Conservation (phyloP, 2,113 vertebrate species). For the Rhinichthys klamathensis region DNA sequence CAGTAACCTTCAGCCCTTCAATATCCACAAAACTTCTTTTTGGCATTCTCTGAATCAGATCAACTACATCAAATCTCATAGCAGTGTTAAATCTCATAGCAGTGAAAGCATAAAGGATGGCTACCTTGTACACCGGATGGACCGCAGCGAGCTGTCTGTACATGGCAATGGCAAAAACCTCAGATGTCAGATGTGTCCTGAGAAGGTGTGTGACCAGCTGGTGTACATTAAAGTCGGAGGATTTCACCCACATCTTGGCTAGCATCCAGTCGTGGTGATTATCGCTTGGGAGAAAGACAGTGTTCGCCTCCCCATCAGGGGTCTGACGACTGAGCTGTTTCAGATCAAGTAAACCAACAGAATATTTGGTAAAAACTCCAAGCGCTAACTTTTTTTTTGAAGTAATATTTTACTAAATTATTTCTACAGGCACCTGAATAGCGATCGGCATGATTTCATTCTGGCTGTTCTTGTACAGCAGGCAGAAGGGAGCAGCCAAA, state of each 20-base stretch:
- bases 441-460: conserved; percentile 94
- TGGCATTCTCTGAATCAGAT: neutral
- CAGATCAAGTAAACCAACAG: neutral
- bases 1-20: too few species aligned
- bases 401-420: neutral
- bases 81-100: too few species aligned
- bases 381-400: neutral
- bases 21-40: too few species aligned
- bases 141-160: conserved; percentile 66
- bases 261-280: conserved; percentile 67
- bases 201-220: conserved; percentile 68
- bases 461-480: conserved; percentile 88
- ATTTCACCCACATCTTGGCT: conserved; percentile 71
- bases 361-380: neutral
- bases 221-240: conserved; percentile 66
- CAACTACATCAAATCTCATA: neutral
- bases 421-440: conserved; percentile 89
- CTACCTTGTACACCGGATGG: conserved; percentile 73
- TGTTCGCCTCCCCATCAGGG: conserved; percentile 37
- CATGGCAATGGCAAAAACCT: conserved; percentile 69
- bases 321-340: conserved; percentile 49
- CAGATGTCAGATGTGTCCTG: conserved; percentile 69
- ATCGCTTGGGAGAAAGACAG: conserved; percentile 72
- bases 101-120: neutral
- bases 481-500: conserved; percentile 89